Base-by-base conservation (phyloP, 2,888 invertebrate genomes). In the Campoplex capitator region DNA sequence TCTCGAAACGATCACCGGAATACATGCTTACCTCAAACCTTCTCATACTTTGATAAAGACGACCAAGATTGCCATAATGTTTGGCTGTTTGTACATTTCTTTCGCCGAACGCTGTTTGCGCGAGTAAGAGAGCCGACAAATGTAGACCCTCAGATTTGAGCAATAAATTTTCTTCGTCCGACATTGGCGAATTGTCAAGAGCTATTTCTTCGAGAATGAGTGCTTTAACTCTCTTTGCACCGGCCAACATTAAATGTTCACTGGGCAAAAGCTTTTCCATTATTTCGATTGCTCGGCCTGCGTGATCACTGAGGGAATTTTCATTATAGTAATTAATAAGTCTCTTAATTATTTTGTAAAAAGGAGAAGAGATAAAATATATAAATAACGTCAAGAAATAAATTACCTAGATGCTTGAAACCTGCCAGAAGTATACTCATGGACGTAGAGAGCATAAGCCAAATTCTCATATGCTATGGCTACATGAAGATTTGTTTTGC, bases 41-140 rank as follows among this genome's bases (percentile, higher is more conserved):
- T 93, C 96, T 96, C 98, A 99, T 98, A 92, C 98, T 98, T 95
- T 99, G 99, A 95, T 98, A 99, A 18, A 99, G 96, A 18, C 99
- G 95, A 82, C 99, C 99, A 76, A 99, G 96, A 95, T 99, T 99
- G 16, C 99, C 99, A 95, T 98, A 99, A 94, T 98, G 98, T 93
- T 99, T 99, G 77, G 99, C 98, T 0, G 98, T 98, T 95, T 99
- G 98, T 56, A 99, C 98, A 95, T 99, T 99, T 93, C 97, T 96
- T 95, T 98, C 98, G 0, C 99, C 99, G 94, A 98, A 98, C 0
- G 97, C 97, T 93, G 97, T 96, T 94, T 97, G 96, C 18, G 98
- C 97, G 65, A 98, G 95, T 77, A 96, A 95, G 74, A 99, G 95
- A 6, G 98, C 98, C 80, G 97, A 97, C 90, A 97, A 96, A 95